Conservation (phyloP, 2,888 invertebrate genomes). For the Kuschelorhynchus macadamiae region DNA sequence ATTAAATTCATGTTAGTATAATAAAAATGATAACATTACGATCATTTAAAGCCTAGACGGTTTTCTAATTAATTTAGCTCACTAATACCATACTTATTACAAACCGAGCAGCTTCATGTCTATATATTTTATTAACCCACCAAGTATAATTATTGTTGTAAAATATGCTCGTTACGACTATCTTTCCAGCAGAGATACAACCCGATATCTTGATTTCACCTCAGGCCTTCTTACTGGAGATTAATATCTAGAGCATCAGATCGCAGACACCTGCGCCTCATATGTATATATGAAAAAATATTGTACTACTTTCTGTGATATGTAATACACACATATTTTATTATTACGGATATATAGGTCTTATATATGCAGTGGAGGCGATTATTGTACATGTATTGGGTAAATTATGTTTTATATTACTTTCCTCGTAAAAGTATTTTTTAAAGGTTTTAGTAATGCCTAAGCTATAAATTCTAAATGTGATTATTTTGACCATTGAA, state of each 20-base stretch:
- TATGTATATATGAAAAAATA: conserved; percentile 3
- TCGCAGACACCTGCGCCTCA: conserved; percentile 31
- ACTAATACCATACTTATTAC: no score
- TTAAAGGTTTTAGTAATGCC: no score
- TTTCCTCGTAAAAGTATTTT: no score
- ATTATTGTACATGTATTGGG: no score
- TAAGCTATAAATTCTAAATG: no score
- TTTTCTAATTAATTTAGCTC: no score
- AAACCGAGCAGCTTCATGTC: no score
- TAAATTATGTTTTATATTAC: no score
- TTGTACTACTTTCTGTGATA: conserved; percentile 31
- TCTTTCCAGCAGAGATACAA: conserved; percentile 28
- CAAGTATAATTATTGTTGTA: conserved; percentile 31
- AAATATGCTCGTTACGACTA: conserved; percentile 30
- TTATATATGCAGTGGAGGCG: conserved; percentile 11
- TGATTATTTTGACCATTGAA: no score
- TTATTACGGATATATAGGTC: conserved; percentile 8
- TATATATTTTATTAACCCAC: conserved; percentile 16
- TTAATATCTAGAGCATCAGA: conserved; percentile 38
- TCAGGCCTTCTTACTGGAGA: conserved; percentile 26
- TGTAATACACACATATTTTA: conserved; percentile 25
- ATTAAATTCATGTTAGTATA: no score
- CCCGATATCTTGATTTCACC: conserved; percentile 28
- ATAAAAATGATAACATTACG: no score
- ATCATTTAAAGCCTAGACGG: no score